Conservation (phyloP, 2,888 invertebrate genomes). For the Phortica okadai region DNA sequence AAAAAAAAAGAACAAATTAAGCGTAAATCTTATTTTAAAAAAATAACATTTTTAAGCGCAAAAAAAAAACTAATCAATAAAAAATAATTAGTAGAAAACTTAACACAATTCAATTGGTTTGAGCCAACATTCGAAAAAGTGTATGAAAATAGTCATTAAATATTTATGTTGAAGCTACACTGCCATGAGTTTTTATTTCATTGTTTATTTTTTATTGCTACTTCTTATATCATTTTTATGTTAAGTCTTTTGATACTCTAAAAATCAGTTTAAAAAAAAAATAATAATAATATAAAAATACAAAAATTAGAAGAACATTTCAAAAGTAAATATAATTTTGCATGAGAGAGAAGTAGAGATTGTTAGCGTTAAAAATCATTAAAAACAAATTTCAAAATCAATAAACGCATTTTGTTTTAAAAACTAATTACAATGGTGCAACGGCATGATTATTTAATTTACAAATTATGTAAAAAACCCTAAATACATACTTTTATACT, state of each 20-base stretch:
- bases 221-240: neutral
- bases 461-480: constrained; percentile 37
- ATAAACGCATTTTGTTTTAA: constrained; percentile 15
- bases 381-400: neutral
- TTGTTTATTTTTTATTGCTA: neutral
- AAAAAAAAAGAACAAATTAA: constrained; percentile 16
- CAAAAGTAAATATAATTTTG: constrained; percentile 6
- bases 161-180: constrained; percentile 54
- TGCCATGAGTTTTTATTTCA: constrained; percentile 53
- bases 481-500: constrained; percentile 56
- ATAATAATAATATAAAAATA: constrained; percentile 8
- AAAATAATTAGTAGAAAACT: constrained; percentile 47
- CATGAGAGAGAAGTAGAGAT: constrained; percentile 68
- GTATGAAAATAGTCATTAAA: neutral
- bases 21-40: neutral
- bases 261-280: constrained; percentile 5
- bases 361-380: constrained; percentile 57
- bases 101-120: constrained; percentile 7
- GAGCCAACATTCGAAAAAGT: neutral
- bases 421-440: constrained; percentile 25
- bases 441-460: constrained; percentile 48
- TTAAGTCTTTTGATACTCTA: neutral
- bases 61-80: constrained; percentile 1
- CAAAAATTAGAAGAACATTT: neutral
- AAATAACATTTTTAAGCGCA: constrained; percentile 49